Evolutionary conservation across 2,888 invertebrate species (phyloP), one percentile per base, ranked within the genome.

Genomic region (Meteorus cinctellus): DNA sequence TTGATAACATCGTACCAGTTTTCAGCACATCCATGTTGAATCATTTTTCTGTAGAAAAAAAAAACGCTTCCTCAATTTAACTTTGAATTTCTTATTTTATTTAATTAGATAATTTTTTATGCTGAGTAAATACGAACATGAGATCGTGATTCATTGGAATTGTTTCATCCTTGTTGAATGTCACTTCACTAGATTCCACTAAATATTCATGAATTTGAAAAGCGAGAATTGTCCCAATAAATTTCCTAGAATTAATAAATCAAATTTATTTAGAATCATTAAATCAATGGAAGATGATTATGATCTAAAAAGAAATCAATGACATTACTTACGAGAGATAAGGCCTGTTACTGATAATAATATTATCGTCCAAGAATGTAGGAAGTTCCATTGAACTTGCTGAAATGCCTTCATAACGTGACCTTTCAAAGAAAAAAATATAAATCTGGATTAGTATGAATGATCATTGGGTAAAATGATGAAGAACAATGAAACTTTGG

Each of bases 201-300:
- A 87, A 45, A 29, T 84, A 82, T 14, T 87, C 81, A 63, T 89
- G 88, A 2, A 89, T 78, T 81, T 88, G 88, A 72, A 89, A 89
- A 27, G 82, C 85, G 4, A 88, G 77, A 27, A 87, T 74, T 10
- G 81, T 84, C 4, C 88, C 88, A 41, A 84, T 73, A 68, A 85
- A 81, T 82, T 89, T 88, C 8, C 88, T 88, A 75, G 34, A 2
- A 66, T 8, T 10, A 69, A 67, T 8, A 10, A 67, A 67, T 27
- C 62, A 73, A 60, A 62, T 55, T 24, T 24, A 34, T 27, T 29
- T 12, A 12, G 8, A 4, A 12, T 12, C 41, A 41, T 41, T 41
- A 0, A 34, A 34, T 34, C 41, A 41, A 31, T 70, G 66, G 48
- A 45, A 24, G 45, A 27, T 59, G 45, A 31, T 70, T 60, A 1